Percentiles rank a stretch among this genome's conserved stretches.
Evolutionary conservation across 2,113 vertebrate species (phyloP).

Genomic region (Pseudolaguvia tuberculata): DNA sequence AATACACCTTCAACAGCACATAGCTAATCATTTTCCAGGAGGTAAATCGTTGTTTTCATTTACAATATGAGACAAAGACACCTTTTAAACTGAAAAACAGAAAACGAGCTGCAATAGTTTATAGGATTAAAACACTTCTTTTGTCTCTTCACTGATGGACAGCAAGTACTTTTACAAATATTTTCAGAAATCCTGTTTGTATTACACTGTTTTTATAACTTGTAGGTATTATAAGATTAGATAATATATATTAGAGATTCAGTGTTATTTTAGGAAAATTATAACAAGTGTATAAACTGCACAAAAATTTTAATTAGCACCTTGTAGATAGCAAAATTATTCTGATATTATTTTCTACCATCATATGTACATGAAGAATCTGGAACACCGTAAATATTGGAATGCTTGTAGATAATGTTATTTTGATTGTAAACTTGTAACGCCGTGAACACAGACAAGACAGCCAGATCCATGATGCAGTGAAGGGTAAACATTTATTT

Average conservation of each 20-base stretch:
- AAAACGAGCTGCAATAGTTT: not conserved
- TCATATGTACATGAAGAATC: no score
- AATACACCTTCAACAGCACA: not conserved
- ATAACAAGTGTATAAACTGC: no score
- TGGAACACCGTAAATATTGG: not conserved
- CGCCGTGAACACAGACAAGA: no score
- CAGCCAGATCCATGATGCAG: no score
- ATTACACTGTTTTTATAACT: not conserved
- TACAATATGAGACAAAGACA: not conserved
- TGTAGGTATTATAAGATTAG: not conserved
- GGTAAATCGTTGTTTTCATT: not conserved
- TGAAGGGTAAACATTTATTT: no score
- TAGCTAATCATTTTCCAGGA: slow-evolving; percentile 7
- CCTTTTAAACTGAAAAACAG: not conserved
- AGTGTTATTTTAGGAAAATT: not conserved
- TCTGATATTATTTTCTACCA: not conserved
- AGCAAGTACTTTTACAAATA: not conserved
- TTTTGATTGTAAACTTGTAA: no score
- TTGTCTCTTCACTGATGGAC: not conserved
- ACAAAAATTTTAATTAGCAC: not conserved
- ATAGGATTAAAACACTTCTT: no score
- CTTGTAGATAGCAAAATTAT: no score
- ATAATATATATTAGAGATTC: not conserved
- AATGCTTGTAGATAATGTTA: no score
- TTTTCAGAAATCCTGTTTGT: not conserved